Evolutionary conservation across 2,888 invertebrate genomes (phyloP).

Genomic region (Eurytoma californica): DNA sequence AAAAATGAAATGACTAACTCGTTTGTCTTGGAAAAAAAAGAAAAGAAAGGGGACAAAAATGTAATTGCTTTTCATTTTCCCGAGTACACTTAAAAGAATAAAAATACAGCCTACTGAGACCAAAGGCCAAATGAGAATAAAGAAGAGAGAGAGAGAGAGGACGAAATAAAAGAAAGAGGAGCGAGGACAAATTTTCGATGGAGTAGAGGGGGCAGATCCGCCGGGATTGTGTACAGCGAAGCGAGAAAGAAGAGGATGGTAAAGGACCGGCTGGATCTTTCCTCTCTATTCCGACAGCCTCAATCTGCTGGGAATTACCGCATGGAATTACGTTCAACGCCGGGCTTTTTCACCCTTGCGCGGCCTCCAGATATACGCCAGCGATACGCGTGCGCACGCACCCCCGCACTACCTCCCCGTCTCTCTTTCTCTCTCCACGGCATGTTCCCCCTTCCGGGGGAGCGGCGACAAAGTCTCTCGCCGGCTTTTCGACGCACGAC

Average conservation of each 20-base stretch:
- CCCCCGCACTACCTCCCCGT: too few species aligned
- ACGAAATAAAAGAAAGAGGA: neutral
- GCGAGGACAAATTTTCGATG: neutral
- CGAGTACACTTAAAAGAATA: neutral
- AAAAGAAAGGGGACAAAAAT: neutral
- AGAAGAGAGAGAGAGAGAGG: neutral
- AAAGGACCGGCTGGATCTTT: neutral
- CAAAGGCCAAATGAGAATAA: neutral
- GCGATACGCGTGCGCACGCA: too few species aligned
- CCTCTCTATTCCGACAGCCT: neutral
- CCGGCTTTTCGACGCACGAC: neutral
- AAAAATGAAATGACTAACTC: neutral
- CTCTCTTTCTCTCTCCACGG: too few species aligned
- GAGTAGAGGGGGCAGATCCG: neutral
- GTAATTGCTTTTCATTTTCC: neutral
- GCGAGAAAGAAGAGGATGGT: neutral
- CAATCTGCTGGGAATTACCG: constrained; percentile 43
- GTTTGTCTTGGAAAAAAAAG: neutral
- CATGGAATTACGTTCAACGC: constrained; percentile 17
- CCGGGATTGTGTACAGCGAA: neutral
- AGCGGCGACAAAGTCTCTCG: too few species aligned
- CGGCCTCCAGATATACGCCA: too few species aligned
- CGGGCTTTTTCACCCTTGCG: constrained; percentile 17
- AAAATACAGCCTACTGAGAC: neutral
- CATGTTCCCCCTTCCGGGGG: too few species aligned